phyloP scores from a whole-genome alignment of 2,113 vertebrate species.

The Paracanthobrama guichenoti region DNA sequence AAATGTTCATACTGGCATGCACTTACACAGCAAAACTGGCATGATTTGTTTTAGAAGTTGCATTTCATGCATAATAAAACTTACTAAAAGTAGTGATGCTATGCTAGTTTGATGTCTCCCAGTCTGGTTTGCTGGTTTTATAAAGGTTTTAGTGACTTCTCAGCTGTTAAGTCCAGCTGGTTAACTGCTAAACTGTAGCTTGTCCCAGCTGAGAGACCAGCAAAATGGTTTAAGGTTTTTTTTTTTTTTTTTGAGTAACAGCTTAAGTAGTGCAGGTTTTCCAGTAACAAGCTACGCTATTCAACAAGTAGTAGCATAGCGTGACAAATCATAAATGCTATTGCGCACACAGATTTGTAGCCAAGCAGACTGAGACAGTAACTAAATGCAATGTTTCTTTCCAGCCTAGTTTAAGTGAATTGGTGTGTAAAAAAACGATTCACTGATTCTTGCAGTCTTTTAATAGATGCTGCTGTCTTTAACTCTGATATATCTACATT shows the following conservation, averaged over 20 bases:
- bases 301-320: neutral
- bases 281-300: neutral
- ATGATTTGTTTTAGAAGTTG: neutral
- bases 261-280: neutral
- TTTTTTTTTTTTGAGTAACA: neutral
- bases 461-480: too few species aligned
- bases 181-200: neutral
- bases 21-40: neutral
- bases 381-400: neutral
- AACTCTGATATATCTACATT: too few species aligned
- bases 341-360: neutral
- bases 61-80: neutral
- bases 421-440: neutral
- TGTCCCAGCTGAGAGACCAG: neutral
- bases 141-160: neutral
- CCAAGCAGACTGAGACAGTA: neutral
- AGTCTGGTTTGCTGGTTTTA: neutral
- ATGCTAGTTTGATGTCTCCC: neutral
- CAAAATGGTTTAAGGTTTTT: neutral
- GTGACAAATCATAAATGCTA: neutral
- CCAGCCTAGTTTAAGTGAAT: too few species aligned
- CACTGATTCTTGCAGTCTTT: neutral
- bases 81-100: neutral
- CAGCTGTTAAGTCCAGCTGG: conserved; percentile 7
- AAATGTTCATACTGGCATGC: neutral